A percentile compares a stretch with the other conserved stretches of the same genome.
phyloP scores from a whole-genome alignment of 2,113 vertebrate genomes.

The Reinhardtius hippoglossoides region DNA sequence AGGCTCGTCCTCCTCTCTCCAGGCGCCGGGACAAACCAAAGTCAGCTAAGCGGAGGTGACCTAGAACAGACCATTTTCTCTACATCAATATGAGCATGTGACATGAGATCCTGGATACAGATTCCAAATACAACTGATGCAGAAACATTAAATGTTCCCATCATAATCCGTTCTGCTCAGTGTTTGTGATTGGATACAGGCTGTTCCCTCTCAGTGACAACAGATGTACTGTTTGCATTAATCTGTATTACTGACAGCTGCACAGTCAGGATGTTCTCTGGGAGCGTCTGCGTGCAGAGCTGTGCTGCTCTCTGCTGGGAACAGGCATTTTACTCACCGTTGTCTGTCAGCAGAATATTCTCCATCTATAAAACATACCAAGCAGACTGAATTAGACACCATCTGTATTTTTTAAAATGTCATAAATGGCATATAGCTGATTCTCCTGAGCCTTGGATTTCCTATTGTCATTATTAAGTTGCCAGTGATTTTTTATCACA shows the following conservation, averaged over 20 bases:
- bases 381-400: background rate
- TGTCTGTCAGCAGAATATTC: constrained; percentile 93
- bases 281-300: constrained; percentile 35
- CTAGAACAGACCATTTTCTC: constrained; percentile 76
- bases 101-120: background rate
- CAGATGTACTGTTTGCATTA: constrained; percentile 22
- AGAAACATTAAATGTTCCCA: background rate
- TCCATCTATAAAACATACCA: constrained; percentile 88
- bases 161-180: background rate
- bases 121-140: background rate
- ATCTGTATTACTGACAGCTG: constrained; percentile 1
- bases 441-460: too few species aligned
- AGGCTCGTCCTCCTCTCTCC: constrained; percentile 87
- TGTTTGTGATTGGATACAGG: constrained; percentile 1
- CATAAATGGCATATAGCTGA: too few species aligned
- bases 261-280: constrained; percentile 18
- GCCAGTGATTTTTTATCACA: background rate
- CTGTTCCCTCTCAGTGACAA: background rate
- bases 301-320: constrained; percentile 70
- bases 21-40: constrained; percentile 93
- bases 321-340: constrained; percentile 81
- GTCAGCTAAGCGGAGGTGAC: constrained; percentile 93
- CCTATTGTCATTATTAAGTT: too few species aligned
- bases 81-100: background rate
- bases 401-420: background rate